Evolutionary conservation across 2,888 invertebrate species (phyloP), one percentile per base, ranked within the genome.

Genomic region (Diaphora mendica): DNA sequence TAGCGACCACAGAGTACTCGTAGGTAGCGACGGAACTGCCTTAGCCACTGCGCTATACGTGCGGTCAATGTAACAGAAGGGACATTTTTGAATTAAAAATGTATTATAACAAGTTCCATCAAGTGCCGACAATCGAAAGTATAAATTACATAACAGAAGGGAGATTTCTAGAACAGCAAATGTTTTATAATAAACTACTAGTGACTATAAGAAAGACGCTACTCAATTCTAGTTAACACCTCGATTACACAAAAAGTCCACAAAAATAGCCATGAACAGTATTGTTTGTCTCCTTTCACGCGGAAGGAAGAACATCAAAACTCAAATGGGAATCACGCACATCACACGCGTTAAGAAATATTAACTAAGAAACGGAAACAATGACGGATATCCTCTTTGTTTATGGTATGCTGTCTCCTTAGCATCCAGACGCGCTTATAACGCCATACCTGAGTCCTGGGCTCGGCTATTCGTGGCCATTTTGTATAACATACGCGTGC

Each of bases 401-500:
- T 91, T 94, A 94, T 90, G 93, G 94, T 87, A 80, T 85, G 88
- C 88, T 89, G 91, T 93, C 93, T 93, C 91, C 91, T 87, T 90
- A 87, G 91, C 91, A 92, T 93, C 93, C 93, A 93, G 93, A 92
- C 92, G 85, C 88, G 87, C 90, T 87, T 91, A 90, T 91, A 91
- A 90, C 88, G 83, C 91, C 89, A 89, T 91, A 89, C 87, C 87
- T 83, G 86, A 85, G 79, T 73, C 26, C 59, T 69, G 77, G 82
- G 89, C 86, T 86, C 89, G 91, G 89, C 92, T 93, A 93, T 91
- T 89, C 86, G 80, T 85, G 78, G 89, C 90, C 91, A 92, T 92
- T 95, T 94, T 91, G 93, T 94, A 95, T 85, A 84, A 79, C 82
- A 81, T 83, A 88, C 94, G 95, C 95, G 95, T 95, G 85, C 94